A percentile compares a stretch with the other conserved stretches of the same genome.
Conservation (phyloP, 2,113 vertebrate species). For the human region GRCh38 chr3:80364001-80364500, state of each 20-base stretch:
- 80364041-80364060: neutral
- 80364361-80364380: neutral
- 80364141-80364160: neutral
- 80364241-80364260: neutral
- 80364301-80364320: neutral
- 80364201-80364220: neutral
- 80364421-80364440: neutral
- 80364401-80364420: neutral
- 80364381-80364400: rapidly evolving
- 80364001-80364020: neutral
- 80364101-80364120: neutral
- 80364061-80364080: neutral
- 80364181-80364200: neutral
- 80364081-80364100: neutral
- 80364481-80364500: neutral
- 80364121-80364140: neutral
- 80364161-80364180: neutral
- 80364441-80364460: neutral
- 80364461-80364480: neutral
- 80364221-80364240: neutral
- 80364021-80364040: neutral
- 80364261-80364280: neutral
- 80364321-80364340: neutral
- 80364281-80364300: neutral
- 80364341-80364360: neutral